Evolutionary conservation across 2,797 vertebrate species (phyloP).

Genomic region (Typhlichthys eigenmanni): DNA sequence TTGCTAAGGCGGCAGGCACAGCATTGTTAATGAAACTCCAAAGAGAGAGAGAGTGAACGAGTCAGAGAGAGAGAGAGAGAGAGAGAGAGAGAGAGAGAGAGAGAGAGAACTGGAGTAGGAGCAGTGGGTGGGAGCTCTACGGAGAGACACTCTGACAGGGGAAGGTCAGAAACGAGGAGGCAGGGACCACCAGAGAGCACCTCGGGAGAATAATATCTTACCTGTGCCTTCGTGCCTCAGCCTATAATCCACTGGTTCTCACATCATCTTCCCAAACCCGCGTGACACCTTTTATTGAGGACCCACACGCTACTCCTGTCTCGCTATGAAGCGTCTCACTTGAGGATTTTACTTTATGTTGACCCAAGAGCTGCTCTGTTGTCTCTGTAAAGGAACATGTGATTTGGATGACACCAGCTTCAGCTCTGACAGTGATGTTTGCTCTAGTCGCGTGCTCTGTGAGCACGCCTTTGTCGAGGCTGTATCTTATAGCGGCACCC

Average conservation of each 20-base stretch:
- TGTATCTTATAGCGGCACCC: constrained; percentile 58
- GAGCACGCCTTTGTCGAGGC: constrained; percentile 60
- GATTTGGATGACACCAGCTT: constrained; percentile 51
- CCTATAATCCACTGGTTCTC: constrained; percentile 13
- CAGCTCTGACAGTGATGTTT: constrained; percentile 60
- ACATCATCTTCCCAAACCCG: constrained; percentile 28
- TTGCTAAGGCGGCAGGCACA: constrained; percentile 71
- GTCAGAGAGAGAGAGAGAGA: constrained; percentile 13
- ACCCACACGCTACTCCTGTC: constrained; percentile 4
- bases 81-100: constrained; percentile 28
- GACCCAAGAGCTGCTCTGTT: constrained; percentile 47
- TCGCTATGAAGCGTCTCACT: constrained; percentile 1
- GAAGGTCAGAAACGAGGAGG: constrained; percentile 43
- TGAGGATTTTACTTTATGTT: constrained; percentile 39
- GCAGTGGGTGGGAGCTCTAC: constrained; percentile 52
- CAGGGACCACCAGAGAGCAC: constrained; percentile 23
- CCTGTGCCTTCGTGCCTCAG: constrained; percentile 35
- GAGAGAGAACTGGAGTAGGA: constrained; percentile 23
- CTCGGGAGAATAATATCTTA: constrained; percentile 29
- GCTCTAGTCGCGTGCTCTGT: constrained; percentile 47
- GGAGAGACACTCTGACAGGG: constrained; percentile 47
- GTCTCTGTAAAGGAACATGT: constrained; percentile 45
- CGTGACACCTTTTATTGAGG: constrained; percentile 43
- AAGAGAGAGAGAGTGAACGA: constrained; percentile 42
- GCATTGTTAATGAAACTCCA: constrained; percentile 76